Evolutionary conservation across 2,113 vertebrate genomes (phyloP).

Genomic region (Xiphophorus couchianus): DNA sequence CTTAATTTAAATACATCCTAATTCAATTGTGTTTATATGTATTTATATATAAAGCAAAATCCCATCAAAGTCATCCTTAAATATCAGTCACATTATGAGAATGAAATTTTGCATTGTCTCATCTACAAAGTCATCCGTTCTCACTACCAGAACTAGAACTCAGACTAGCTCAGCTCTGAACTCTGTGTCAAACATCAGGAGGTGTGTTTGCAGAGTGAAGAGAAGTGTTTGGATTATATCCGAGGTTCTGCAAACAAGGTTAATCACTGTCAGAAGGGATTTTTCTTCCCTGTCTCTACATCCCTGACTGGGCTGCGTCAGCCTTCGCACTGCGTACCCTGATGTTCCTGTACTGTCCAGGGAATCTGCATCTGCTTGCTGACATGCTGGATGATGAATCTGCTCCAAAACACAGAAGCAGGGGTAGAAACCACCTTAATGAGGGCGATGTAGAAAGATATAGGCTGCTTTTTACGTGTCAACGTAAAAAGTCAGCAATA

Average conservation of each 20-base stretch:
- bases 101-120: conserved; percentile 9
- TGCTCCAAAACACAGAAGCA: not conserved
- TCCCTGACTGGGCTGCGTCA: not conserved
- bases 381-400: conserved; percentile 18
- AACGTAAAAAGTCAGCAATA: not conserved
- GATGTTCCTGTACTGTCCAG: conserved; percentile 3
- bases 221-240: conserved; percentile 24
- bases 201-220: conserved; percentile 10
- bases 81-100: conserved; percentile 23
- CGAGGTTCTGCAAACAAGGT: conserved; percentile 17
- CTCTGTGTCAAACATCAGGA: conserved; percentile 10
- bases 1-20: not conserved
- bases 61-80: not conserved
- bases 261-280: conserved; percentile 16
- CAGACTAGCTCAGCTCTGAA: not conserved
- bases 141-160: not conserved
- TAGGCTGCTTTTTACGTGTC: not conserved
- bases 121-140: not conserved
- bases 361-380: conserved; percentile 22
- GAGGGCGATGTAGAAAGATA: conserved; percentile 8
- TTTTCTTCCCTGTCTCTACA: conserved; percentile 9
- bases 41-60: conserved; percentile 1
- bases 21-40: conserved; percentile 3
- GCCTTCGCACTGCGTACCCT: not conserved
- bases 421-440: conserved; percentile 4